These are phyloP conservation scores for Lamproptera curius DNA, from an alignment of 2,888 invertebrate genomes.

Conservation along the genomic window DNA sequence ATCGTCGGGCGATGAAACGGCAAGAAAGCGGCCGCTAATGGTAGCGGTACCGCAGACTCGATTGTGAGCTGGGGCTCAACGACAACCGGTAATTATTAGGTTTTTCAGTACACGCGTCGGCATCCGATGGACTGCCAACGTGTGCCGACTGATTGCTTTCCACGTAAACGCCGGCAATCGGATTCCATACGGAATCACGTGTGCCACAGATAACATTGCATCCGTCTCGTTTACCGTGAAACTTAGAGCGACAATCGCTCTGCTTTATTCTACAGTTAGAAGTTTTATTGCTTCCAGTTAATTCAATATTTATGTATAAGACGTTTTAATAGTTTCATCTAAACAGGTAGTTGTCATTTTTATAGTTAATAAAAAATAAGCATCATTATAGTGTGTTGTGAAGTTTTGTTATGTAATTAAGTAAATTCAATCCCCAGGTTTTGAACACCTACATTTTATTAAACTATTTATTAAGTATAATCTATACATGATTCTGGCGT, in stretches of 20 bases:
- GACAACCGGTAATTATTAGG: slow-evolving; percentile 43
- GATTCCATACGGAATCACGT: slow-evolving; percentile 10
- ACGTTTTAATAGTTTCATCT: background rate
- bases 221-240: slow-evolving; percentile 2
- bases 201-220: background rate
- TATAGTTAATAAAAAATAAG: background rate
- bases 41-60: slow-evolving; percentile 29
- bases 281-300: background rate
- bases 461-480: too few species aligned
- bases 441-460: too few species aligned
- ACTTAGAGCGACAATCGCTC: too few species aligned
- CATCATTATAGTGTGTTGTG: too few species aligned
- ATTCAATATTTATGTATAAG: background rate
- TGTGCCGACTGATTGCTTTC: slow-evolving; percentile 20
- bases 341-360: background rate
- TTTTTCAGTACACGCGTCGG: slow-evolving; percentile 48
- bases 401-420: too few species aligned
- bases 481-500: too few species aligned
- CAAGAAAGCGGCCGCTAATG: slow-evolving; percentile 22
- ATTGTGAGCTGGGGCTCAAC: slow-evolving; percentile 20
- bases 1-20: background rate
- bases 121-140: slow-evolving; percentile 40
- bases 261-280: too few species aligned
- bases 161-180: slow-evolving; percentile 11
- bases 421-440: too few species aligned